phyloP scores from a whole-genome alignment of 2,113 vertebrate species.

The Cryptomyrus ogoouensis region DNA sequence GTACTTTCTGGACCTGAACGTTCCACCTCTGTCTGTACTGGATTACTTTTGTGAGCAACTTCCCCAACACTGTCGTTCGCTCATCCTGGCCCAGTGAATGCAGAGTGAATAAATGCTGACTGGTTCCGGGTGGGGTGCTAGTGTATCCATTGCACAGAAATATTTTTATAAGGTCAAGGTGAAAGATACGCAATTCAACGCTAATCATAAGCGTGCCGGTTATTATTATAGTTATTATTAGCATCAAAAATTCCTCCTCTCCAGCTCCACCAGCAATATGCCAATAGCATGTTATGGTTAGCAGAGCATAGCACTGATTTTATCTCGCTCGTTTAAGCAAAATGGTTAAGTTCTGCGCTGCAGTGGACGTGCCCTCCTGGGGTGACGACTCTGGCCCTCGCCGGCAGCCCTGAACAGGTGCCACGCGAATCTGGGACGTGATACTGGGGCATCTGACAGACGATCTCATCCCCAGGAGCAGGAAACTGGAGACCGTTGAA shows the following conservation, averaged over 20 bases:
- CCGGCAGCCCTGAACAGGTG: not conserved
- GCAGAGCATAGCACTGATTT: not conserved
- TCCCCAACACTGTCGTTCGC: no score
- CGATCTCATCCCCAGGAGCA: conserved; percentile 44
- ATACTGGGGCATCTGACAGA: conserved; percentile 48
- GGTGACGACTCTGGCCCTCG: not conserved
- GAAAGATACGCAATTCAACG: not conserved
- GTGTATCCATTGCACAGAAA: not conserved
- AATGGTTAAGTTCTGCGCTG: not conserved
- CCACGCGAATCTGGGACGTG: conserved; percentile 53
- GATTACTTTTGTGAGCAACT: no score
- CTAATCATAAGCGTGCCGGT: not conserved
- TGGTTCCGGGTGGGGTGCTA: not conserved
- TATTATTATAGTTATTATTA: not conserved
- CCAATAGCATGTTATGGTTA: not conserved
- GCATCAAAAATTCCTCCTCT: not conserved
- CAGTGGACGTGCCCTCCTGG: not conserved
- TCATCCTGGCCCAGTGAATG: not conserved
- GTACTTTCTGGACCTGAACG: no score
- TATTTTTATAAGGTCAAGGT: not conserved
- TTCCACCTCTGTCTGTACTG: no score
- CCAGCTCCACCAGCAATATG: not conserved
- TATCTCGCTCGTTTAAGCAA: not conserved
- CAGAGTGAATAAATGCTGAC: not conserved
- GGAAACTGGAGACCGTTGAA: conserved; percentile 43